These are phyloP conservation scores for Caenorhabditis sp. DNA, from an alignment of 2,888 invertebrate genomes.

Conservation along the genomic window DNA sequence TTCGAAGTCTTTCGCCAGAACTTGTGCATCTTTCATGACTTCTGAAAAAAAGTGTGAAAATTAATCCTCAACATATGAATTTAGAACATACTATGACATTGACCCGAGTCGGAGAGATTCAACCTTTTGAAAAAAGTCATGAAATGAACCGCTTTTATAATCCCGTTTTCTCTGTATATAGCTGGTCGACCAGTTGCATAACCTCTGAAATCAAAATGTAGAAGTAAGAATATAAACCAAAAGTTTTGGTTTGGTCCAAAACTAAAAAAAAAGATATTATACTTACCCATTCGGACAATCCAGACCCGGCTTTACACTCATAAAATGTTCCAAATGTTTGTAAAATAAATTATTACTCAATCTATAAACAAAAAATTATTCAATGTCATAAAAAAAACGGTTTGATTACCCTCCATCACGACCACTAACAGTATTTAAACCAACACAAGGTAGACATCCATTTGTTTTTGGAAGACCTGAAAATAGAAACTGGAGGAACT, in stretches of 20 bases:
- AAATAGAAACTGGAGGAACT: not conserved
- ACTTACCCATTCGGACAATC: constrained; percentile 25
- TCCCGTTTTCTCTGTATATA: constrained; percentile 5
- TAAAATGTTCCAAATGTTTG: constrained; percentile 15
- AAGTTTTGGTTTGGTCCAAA: not conserved
- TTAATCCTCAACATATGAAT: no score
- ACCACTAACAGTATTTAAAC: not conserved
- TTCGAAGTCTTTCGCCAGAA: not conserved
- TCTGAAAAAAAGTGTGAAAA: not conserved
- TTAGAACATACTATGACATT: constrained; percentile 15
- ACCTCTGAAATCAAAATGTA: constrained; percentile 4
- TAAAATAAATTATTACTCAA: no score
- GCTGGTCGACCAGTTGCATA: constrained; percentile 9
- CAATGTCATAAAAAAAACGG: no score
- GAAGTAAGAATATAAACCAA: no score
- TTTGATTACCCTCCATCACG: no score
- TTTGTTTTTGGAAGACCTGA: not conserved
- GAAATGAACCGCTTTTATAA: constrained; percentile 13
- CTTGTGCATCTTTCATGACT: not conserved
- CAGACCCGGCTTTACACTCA: constrained; percentile 8
- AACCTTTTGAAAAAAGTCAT: constrained; percentile 30
- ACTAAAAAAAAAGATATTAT: no score
- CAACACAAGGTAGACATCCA: not conserved
- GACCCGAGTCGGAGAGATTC: constrained; percentile 19
- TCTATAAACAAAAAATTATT: no score